Evolutionary conservation across 2,888 invertebrate species (phyloP).

Genomic region (Acleris emargana): DNA sequence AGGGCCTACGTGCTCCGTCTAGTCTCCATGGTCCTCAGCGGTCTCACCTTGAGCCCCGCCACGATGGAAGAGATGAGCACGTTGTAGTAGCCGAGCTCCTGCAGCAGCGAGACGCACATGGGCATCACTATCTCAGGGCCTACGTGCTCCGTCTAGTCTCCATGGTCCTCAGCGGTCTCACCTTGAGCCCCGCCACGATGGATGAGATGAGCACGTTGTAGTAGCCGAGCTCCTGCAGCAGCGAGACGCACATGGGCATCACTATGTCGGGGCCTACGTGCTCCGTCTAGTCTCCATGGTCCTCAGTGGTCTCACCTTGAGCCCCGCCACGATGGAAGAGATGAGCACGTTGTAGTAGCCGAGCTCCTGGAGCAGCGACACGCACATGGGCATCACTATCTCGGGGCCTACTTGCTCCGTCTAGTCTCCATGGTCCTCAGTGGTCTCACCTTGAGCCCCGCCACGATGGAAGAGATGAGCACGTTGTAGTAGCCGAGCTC

Average conservation of each 20-base stretch:
- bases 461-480: conserved; percentile 59
- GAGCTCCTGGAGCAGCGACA: conserved; percentile 92
- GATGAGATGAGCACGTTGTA: no score
- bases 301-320: conserved; percentile 54
- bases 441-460: conserved; percentile 62
- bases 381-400: conserved; percentile 86
- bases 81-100: conserved; percentile 86
- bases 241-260: no score
- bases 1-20: no score
- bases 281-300: background rate
- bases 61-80: conserved; percentile 61
- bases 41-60: conserved; percentile 62
- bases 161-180: no score
- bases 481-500: conserved; percentile 84
- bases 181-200: no score
- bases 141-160: no score
- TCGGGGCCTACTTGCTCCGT: no score
- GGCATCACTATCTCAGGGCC: conserved; percentile 65
- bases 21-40: no score
- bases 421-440: background rate
- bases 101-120: conserved; percentile 92
- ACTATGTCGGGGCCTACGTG: no score
- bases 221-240: no score
- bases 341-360: conserved; percentile 74
- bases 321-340: conserved; percentile 55